Evolutionary conservation across 2,888 invertebrate species (phyloP), one percentile per base, ranked within the genome.

Genomic region (Mythimna albipuncta): DNA sequence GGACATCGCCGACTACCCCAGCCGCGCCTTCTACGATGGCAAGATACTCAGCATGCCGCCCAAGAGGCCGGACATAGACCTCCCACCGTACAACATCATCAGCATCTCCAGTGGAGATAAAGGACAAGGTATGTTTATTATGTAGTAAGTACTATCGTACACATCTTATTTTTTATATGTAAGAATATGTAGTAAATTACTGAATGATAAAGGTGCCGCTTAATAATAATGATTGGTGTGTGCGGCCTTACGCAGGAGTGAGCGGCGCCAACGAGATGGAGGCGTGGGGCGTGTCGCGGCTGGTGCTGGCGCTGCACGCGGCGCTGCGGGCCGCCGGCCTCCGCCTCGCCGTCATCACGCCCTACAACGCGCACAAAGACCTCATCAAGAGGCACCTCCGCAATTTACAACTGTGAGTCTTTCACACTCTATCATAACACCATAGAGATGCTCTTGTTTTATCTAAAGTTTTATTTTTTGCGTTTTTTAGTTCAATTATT

Each of bases 1-100:
- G 1, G 97, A 97, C 69, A 99, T 99, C 83, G 97, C 98, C 3
- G 93, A 95, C 71, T 99, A 98, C 96, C 99, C 99, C 1, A 98
- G 98, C 92, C 92, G 95, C 54, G 97, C 96, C 62, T 98, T 98
- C 92, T 98, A 98, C 90, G 94, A 93, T 61, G 96, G 96, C 10
- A 92, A 90, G 78, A 92, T 98, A 64, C 87, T 83, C 61, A 95
- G 91, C 69, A 85, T 87, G n/a, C 85, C 90, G 38, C 87, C 88
- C 21, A 69, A 79, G 50, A 75, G 89, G 38, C 87, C 89, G 2
- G 75, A 78, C 1, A 88, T 96, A 6, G 79, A 78, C 54, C 26
- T 96, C 78, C 92, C 93, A 75, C 92, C 94, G 0, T 94, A 95
- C 88, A 83, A 87, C 72, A 90, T 96, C 44, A 75, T 96, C 44